phyloP scores from a whole-genome alignment of 2,888 invertebrate genomes.

The Amphiduros pacificus region DNA sequence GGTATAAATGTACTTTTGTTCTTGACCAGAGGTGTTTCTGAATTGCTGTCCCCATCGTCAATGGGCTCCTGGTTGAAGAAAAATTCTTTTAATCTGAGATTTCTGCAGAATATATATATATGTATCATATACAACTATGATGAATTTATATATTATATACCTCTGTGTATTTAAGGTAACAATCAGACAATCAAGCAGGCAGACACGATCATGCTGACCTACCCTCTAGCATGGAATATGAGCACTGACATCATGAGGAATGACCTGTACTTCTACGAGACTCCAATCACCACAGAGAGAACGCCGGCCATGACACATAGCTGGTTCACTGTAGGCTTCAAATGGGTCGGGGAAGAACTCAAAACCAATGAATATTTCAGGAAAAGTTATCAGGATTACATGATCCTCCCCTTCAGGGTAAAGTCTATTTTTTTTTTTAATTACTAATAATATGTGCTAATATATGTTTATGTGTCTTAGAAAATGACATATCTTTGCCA shows the following conservation, averaged over 20 bases:
- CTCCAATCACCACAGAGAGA: background rate
- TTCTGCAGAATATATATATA: too few relatives aligned
- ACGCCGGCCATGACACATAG: slow-evolving; percentile 21
- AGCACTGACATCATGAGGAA: slow-evolving; percentile 15
- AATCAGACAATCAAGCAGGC: slow-evolving; percentile 25
- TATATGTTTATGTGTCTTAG: background rate
- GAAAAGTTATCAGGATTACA: slow-evolving; percentile 33
- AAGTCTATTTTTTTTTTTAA: background rate
- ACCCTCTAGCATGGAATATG: slow-evolving; percentile 18
- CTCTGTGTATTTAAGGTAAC: slow-evolving; percentile 7
- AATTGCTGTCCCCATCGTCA: too few relatives aligned
- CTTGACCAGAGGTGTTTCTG: too few relatives aligned
- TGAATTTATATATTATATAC: background rate
- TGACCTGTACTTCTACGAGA: slow-evolving; percentile 16
- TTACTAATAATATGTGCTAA: background rate
- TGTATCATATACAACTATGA: too few relatives aligned
- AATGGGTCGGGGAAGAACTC: slow-evolving; percentile 27
- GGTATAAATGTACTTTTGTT: too few relatives aligned
- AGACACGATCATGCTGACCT: slow-evolving; percentile 22
- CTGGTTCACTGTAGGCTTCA: slow-evolving; percentile 32
- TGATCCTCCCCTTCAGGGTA: slow-evolving; percentile 34
- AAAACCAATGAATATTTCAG: slow-evolving; percentile 27
- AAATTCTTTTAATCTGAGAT: too few relatives aligned
- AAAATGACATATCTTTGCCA: too few relatives aligned
- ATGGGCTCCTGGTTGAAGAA: too few relatives aligned